A percentile compares a stretch with the other conserved stretches of the same genome.
phyloP scores from a whole-genome alignment of 2,113 vertebrate species.

The Vidua chalybeata region DNA sequence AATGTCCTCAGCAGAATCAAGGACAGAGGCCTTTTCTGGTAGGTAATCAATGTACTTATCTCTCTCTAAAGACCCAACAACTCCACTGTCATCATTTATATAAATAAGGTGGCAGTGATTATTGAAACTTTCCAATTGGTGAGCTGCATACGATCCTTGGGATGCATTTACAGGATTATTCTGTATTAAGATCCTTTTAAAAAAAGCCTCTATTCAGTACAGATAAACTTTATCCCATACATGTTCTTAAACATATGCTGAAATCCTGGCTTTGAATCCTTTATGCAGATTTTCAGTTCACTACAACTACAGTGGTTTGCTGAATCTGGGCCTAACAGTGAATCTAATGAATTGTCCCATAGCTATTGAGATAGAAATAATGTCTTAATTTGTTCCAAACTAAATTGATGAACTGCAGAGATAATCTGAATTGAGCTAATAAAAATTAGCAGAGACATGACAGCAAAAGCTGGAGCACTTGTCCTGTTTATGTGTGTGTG shows the following conservation, averaged over 20 bases:
- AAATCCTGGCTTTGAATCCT: background rate
- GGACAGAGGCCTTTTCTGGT: background rate
- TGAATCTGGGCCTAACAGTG: background rate
- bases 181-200: background rate
- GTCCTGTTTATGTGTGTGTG: background rate
- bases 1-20: background rate
- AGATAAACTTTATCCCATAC: background rate
- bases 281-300: background rate
- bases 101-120: background rate
- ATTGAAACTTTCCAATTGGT: background rate
- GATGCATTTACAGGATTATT: background rate
- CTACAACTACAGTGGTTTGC: background rate
- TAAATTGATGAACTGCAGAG: background rate
- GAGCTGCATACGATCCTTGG: background rate
- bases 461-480: background rate
- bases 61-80: background rate
- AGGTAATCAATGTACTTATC: background rate
- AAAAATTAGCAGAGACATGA: background rate
- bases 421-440: background rate
- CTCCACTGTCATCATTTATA: background rate
- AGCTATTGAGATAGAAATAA: background rate
- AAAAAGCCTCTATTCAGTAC: background rate
- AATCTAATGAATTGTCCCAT: slow-evolving; percentile 15
- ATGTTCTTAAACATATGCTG: background rate
- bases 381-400: slow-evolving; percentile 30